These are phyloP conservation scores for Xestia ashworthii DNA, from an alignment of 2,888 invertebrate genomes.

Conservation along the genomic window DNA sequence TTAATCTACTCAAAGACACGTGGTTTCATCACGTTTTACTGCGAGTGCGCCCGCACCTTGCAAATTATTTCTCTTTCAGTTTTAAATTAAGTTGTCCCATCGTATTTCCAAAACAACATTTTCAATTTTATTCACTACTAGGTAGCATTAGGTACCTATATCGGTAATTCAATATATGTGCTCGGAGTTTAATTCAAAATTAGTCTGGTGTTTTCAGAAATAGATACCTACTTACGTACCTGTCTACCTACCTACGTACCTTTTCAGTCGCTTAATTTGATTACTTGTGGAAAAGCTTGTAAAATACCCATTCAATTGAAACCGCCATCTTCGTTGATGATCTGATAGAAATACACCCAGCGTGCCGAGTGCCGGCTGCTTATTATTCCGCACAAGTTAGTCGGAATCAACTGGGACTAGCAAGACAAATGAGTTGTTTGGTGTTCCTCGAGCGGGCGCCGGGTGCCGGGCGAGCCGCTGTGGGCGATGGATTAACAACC, in stretches of 20 bases:
- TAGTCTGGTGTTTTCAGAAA: background rate
- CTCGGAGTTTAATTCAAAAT: background rate
- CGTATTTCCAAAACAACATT: background rate
- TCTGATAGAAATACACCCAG: constrained; percentile 38
- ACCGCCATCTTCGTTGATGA: constrained; percentile 31
- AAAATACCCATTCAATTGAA: constrained; percentile 12
- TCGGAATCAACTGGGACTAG: constrained; percentile 51
- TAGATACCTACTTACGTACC: background rate
- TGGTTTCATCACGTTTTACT: too few relatives aligned
- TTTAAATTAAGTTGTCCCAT: background rate
- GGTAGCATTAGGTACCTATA: background rate
- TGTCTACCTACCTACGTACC: background rate
- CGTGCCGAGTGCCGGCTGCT: constrained; percentile 29
- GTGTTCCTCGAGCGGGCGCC: constrained; percentile 24
- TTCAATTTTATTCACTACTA: background rate
- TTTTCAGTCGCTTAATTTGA: constrained; percentile 7
- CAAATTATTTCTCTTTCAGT: background rate
- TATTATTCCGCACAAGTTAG: constrained; percentile 51
- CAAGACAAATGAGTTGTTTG: constrained; percentile 54
- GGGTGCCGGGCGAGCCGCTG: constrained; percentile 7
- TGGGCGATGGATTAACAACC: constrained; percentile 42
- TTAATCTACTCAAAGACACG: too few relatives aligned
- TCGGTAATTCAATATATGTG: background rate
- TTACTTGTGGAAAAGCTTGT: background rate
- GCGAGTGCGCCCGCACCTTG: background rate